A percentile compares a stretch with the other conserved stretches of the same genome.
Evolutionary conservation across 92 coral and sea anemone species (phyloP).

Genomic region (Ricordea florida): DNA sequence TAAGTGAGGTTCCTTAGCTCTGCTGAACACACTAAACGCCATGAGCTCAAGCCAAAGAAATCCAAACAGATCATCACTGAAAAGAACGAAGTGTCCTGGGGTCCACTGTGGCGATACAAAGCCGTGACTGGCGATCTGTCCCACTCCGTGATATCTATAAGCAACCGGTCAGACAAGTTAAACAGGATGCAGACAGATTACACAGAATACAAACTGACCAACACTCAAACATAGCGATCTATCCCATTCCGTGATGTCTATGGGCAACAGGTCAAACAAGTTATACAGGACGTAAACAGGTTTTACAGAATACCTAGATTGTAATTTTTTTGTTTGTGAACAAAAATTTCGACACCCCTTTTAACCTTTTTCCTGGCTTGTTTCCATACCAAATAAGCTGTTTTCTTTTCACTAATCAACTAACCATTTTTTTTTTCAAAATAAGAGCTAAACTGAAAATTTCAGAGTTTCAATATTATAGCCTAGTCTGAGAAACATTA

Average conservation of each 20-base stretch:
- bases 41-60: slow-evolving; percentile 69
- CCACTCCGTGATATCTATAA: slow-evolving; percentile 70
- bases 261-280: not conserved
- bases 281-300: not conserved
- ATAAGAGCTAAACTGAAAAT: too few relatives aligned
- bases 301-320: not conserved
- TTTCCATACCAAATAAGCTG: too few relatives aligned
- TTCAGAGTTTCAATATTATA: too few relatives aligned
- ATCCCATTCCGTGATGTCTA: slow-evolving; percentile 78
- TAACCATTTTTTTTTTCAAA: too few relatives aligned
- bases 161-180: slow-evolving; percentile 15
- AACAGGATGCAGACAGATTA: not conserved
- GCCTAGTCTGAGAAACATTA: too few relatives aligned
- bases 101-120: slow-evolving; percentile 68
- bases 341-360: too few relatives aligned
- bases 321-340: too few relatives aligned
- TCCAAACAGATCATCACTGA: slow-evolving; percentile 70
- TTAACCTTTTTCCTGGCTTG: too few relatives aligned
- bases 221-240: slow-evolving; percentile 11
- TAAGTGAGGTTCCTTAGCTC: slow-evolving; percentile 52
- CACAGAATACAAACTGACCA: not conserved
- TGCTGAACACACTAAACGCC: slow-evolving; percentile 67
- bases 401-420: too few relatives aligned
- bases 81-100: slow-evolving; percentile 60
- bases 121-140: slow-evolving; percentile 76